Evolutionary conservation across 2,888 invertebrate genomes (phyloP).

Genomic region (Drosophila neoperkinsi): DNA sequence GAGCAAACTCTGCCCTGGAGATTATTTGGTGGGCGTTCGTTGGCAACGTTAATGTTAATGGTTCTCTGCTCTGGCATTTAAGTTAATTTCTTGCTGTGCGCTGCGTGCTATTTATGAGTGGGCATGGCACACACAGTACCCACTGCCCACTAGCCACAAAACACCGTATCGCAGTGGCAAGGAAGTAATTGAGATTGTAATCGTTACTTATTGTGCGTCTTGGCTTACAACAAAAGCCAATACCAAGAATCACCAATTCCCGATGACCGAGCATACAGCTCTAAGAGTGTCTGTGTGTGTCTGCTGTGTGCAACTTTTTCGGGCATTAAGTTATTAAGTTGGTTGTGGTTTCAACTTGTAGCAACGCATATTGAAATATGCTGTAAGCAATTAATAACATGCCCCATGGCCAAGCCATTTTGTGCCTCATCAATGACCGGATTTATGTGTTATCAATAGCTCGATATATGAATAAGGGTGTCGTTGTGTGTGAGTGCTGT

Average conservation of each 20-base stretch:
- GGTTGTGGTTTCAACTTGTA: slow-evolving; percentile 29
- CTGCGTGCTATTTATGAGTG: slow-evolving; percentile 53
- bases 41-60: slow-evolving; percentile 12
- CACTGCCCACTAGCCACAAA: slow-evolving; percentile 24
- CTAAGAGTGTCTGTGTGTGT: neutral
- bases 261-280: neutral
- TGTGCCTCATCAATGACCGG: slow-evolving; percentile 56
- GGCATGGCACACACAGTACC: slow-evolving; percentile 55
- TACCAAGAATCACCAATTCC: slow-evolving; percentile 21
- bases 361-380: slow-evolving; percentile 70
- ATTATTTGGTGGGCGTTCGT: slow-evolving; percentile 55
- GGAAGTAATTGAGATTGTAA: slow-evolving; percentile 80
- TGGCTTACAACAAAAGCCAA: slow-evolving; percentile 50
- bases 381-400: slow-evolving; percentile 76
- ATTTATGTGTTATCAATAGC: slow-evolving; percentile 39
- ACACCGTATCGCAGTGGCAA: slow-evolving; percentile 27
- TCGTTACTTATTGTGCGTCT: slow-evolving; percentile 73
- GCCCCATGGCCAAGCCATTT: slow-evolving; percentile 47
- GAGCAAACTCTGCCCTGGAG: slow-evolving; percentile 72
- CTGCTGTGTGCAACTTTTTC: slow-evolving; percentile 63
- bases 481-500: neutral
- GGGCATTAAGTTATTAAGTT: slow-evolving; percentile 77
- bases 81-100: slow-evolving; percentile 67
- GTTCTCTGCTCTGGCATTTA: slow-evolving; percentile 50
- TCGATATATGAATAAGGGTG: neutral